Conservation (phyloP, 2,888 invertebrate genomes). For the Rugalucina vietnamica region DNA sequence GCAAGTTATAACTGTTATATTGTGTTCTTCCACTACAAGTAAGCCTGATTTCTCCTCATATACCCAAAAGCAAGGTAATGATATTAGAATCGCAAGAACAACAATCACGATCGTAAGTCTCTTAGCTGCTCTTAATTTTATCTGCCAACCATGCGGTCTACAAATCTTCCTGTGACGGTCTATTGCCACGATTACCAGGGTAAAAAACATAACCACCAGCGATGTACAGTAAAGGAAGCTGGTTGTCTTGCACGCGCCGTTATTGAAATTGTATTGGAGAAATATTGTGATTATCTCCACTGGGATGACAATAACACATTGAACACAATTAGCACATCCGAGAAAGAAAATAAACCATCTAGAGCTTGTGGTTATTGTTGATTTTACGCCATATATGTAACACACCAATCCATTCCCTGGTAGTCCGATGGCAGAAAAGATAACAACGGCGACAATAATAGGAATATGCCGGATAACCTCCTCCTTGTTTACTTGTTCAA, state of each 20-base stretch:
- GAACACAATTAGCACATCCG: conserved; percentile 59
- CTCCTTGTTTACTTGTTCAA: conserved; percentile 46
- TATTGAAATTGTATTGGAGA: conserved; percentile 60
- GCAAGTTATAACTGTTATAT: conserved; percentile 38
- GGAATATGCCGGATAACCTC: conserved; percentile 59
- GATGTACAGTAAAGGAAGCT: conserved; percentile 54
- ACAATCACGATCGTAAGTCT: conserved; percentile 45
- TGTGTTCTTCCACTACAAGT: not conserved
- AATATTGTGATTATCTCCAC: conserved; percentile 54
- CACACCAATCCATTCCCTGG: conserved; percentile 64
- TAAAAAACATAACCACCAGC: conserved; percentile 46
- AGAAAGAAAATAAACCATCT: conserved; percentile 64
- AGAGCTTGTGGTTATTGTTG: conserved; percentile 60
- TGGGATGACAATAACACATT: conserved; percentile 61
- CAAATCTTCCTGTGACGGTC: conserved; percentile 72
- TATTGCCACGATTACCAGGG: conserved; percentile 58
- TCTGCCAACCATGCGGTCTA: conserved; percentile 67
- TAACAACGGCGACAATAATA: conserved; percentile 42
- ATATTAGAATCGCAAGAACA: conserved; percentile 27
- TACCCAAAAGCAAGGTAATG: conserved; percentile 47
- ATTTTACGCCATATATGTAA: conserved; percentile 60
- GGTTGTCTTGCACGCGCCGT: conserved; percentile 50
- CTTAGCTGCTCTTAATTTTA: conserved; percentile 62
- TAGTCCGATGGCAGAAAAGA: conserved; percentile 54
- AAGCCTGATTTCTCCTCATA: conserved; percentile 37